Base-by-base conservation (phyloP, 2,797 vertebrate genomes). In the Apogon hyalosoma region DNA sequence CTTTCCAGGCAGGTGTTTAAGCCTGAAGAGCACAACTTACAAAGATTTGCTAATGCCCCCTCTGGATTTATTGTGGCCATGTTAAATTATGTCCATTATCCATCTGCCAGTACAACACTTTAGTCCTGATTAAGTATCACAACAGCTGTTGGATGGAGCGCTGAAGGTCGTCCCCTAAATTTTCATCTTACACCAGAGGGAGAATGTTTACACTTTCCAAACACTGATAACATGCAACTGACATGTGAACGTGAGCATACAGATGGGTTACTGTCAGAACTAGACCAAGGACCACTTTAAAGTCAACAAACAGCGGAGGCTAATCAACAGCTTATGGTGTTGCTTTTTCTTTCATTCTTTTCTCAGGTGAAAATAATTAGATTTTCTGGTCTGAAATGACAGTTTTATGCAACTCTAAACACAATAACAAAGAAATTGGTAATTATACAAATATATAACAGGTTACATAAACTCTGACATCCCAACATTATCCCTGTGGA, bases 51-150 rank as follows among this genome's bases (percentile, higher is more conserved):
- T 48, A 62, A 15, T 45, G 52, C 16, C 7, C 40, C 54, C 4
- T 14, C 3, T 51, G 11, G 49, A 51, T 18, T 10, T 55, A 33
- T 55, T 41, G 21, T 42, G 36, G 24, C 12, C 19, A 10, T 51
- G 33, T 33, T 69, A 16, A 33, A 59, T 16, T 16, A 42, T 10
- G 47, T 58, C 24, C 28, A 41, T 59, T 59, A 59, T 48, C 9
- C 69, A 50, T 59, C 60, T 69, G 55, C 46, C 41, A 63, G 21
- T 52, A 57, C 14, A 64, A 19, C 46, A 53, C 43, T 63, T 54
- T 64, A 53, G 1, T 55, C 18, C 39, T 38, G 63, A 70, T 61
- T 31, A 52, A 61, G 55, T 9, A 12, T 31, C 11, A 28, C 14
- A 28, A 53, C 63, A 59, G 50, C 49, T 52, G 55, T 7, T 39